Base-by-base conservation (phyloP, 2,888 invertebrate species). In the Campoplex capitator region DNA sequence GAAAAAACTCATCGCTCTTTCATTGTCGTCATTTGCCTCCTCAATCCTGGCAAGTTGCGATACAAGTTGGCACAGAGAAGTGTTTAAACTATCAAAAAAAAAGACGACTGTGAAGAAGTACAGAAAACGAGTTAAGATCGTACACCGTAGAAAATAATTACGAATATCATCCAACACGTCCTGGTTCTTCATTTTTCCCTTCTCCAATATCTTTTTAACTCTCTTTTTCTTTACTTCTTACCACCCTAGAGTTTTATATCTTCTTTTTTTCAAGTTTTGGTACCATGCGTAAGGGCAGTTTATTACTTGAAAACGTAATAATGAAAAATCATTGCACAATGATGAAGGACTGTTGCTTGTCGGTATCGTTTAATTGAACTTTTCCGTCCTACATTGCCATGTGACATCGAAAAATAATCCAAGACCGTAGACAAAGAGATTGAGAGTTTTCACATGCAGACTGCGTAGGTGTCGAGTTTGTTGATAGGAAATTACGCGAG, bases 111-210 rank as follows among this genome's bases (percentile, higher is more conserved):
- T 85, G 86, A 91, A 87, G 86, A 88, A 88, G 86, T 87, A 4
- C 87, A 87, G 82, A n/a, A 67, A 62, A 82, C 48, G 38, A 78
- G 45, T 62, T 48, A 70, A 32, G 74, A 74, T 68, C 79, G 62
- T 83, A 80, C 58, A 80, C 80, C 79, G 81, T 89, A 81, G 90
- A 89, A 90, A 90, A 92, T 92, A 92, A 92, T 92, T 92, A 90
- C 90, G 83, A 80, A 71, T 88, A 89, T 89, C 91, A 91, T 91
- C 92, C 89, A 92, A 90, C 91, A 91, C 83, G 48, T 32, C 8
- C 35, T 75, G 68, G 76, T 83, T 78, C 67, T 84, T 79, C 81
- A 56, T 58, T 78, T 56, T 58, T 48, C 76, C 38, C 73, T 74
- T 58, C 80, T 85, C 78, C 65, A 65, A 79, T 83, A 45, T 83